phyloP scores from a whole-genome alignment of 2,113 vertebrate species.

The Micronycteris hirsuta region DNA sequence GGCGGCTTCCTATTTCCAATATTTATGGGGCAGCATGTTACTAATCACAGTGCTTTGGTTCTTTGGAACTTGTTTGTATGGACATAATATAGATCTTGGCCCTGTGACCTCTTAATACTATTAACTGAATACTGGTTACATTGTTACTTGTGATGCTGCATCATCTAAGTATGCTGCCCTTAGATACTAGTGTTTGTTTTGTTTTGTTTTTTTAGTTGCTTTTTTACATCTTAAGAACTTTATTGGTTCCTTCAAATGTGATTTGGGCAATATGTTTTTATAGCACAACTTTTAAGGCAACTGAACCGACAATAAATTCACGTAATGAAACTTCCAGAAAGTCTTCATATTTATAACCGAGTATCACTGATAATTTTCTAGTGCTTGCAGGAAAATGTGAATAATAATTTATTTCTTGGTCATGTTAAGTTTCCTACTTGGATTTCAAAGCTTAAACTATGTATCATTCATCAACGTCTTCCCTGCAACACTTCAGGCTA shows the following conservation, averaged over 20 bases:
- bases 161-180: no score
- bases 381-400: not conserved
- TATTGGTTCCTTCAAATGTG: constrained; percentile 36
- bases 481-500: not conserved
- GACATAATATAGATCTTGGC: not conserved
- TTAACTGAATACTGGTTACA: not conserved
- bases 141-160: not conserved
- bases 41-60: not conserved
- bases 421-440: not conserved
- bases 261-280: constrained; percentile 56
- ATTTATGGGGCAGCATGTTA: not conserved
- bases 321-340: constrained; percentile 57
- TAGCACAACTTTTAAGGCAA: constrained; percentile 51
- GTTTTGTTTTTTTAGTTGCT: not conserved
- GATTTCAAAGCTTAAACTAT: not conserved
- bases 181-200: not conserved
- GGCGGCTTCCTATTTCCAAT: not conserved
- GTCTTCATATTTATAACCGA: constrained; percentile 32
- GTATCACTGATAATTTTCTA: not conserved
- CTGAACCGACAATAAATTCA: constrained; percentile 62
- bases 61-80: not conserved
- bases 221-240: constrained; percentile 2
- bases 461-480: not conserved
- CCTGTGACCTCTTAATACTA: not conserved
- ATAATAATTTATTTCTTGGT: not conserved